These are phyloP conservation scores for Philopotamus ludificatus DNA, from an alignment of 1,140 invertebrate species.

Conservation along the genomic window DNA sequence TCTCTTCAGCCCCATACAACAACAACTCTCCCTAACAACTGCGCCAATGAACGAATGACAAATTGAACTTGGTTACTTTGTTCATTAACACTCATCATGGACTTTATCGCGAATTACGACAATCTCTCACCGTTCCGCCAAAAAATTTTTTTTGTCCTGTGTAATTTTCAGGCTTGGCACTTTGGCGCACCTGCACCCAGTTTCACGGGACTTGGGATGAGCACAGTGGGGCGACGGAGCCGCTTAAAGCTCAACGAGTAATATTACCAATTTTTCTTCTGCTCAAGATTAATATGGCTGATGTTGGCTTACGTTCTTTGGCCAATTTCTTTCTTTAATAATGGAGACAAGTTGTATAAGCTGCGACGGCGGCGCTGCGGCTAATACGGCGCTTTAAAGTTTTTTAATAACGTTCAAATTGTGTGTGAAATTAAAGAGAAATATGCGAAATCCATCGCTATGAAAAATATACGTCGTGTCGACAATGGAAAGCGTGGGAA, in stretches of 20 bases:
- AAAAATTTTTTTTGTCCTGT: background rate
- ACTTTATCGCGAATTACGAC: background rate
- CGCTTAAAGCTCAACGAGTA: conserved; percentile 6
- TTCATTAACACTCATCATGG: conserved; percentile 21
- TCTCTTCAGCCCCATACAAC: too few species aligned
- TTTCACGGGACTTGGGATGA: background rate
- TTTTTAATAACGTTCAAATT: too few species aligned
- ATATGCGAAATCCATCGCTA: too few species aligned
- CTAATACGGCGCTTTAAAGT: too few species aligned
- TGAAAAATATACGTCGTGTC: too few species aligned
- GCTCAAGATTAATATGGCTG: conserved; percentile 4
- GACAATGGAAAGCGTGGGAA: too few species aligned
- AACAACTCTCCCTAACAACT: too few species aligned
- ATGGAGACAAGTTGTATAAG: background rate
- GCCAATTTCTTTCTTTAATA: background rate
- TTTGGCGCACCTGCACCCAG: background rate
- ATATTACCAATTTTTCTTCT: conserved; percentile 14
- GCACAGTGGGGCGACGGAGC: background rate
- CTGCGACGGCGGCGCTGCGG: too few species aligned
- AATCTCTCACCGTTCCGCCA: conserved; percentile 1
- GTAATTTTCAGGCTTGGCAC: background rate
- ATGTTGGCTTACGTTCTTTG: background rate
- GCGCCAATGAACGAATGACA: conserved; percentile 6
- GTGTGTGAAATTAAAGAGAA: too few species aligned
- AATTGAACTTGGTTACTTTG: conserved; percentile 21